Evolutionary conservation across 2,888 invertebrate genomes (phyloP).

Genomic region (Euclidia mi): DNA sequence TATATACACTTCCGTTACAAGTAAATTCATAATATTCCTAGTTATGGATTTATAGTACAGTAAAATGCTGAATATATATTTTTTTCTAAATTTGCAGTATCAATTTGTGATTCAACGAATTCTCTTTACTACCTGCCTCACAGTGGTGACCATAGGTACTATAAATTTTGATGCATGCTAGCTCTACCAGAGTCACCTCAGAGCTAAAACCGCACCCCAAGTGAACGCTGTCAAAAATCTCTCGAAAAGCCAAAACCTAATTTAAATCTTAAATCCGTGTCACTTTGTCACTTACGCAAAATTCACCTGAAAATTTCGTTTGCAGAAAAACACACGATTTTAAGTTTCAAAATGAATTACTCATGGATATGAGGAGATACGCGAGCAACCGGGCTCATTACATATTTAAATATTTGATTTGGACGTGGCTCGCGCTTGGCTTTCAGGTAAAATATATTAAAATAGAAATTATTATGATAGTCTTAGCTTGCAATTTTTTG

Average conservation of each 20-base stretch:
- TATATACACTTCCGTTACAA: too few relatives aligned
- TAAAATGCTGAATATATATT: too few relatives aligned
- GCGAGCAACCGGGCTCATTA: constrained; percentile 28
- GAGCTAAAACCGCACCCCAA: not conserved
- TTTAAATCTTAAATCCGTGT: constrained; percentile 37
- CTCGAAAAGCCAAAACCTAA: constrained; percentile 43
- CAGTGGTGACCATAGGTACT: too few relatives aligned
- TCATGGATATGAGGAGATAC: constrained; percentile 16
- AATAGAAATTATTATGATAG: not conserved
- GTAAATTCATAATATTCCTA: too few relatives aligned
- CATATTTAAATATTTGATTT: constrained; percentile 27
- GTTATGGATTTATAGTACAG: too few relatives aligned
- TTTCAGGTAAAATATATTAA: constrained; percentile 8
- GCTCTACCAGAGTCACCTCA: not conserved
- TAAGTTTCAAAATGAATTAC: constrained; percentile 11
- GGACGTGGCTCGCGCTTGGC: constrained; percentile 13
- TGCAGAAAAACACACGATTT: constrained; percentile 22
- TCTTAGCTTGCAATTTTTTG: not conserved
- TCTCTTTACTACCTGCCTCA: too few relatives aligned
- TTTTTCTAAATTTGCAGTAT: too few relatives aligned
- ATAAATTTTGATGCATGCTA: too few relatives aligned
- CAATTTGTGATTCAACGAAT: too few relatives aligned
- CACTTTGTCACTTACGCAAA: constrained; percentile 33
- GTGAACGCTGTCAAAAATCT: not conserved
- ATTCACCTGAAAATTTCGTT: constrained; percentile 22